Base-by-base conservation (phyloP, 2,797 vertebrate genomes). In the Parotocinclus haroldoi region DNA sequence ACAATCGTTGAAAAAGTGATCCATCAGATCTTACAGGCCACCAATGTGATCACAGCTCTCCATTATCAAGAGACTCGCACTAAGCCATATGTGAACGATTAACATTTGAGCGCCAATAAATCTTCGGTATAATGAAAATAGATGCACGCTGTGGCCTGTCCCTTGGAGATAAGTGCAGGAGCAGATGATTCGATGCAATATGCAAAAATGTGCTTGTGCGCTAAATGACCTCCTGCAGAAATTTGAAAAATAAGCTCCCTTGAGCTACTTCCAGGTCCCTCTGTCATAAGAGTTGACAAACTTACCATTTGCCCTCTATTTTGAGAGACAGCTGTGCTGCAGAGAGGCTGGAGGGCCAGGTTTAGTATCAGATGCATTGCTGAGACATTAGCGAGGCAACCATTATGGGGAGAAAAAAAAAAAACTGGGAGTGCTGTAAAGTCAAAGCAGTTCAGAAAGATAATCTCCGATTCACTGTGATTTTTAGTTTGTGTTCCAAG, bases 21-120 rank as follows among this genome's bases (percentile, higher is more conserved):
- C 72, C 45, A 72, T 75, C 69, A 72, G 40, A 54, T 49, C 62
- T 68, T 60, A 19, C 46, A 71, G 71, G 48, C 62, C 55, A 67
- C 69, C 71, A 69, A 64, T 42, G 62, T 57, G 58, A 69, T 72
- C 64, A 57, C 51, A 49, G 51, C 40, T 63, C 68, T 63, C 63
- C 65, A 57, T 65, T 69, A 61, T 60, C 57, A 60, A 60, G 71
- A 74, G 52, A 72, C 69, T 66, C 62, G 17, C 40, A 63, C 52
- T 51, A 42, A 56, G 61, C 63, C 69, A 78, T 78, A 72, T 72
- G 76, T 49, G 53, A 75, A 72, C 48, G 65, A 69, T 74, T 69
- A 72, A 61, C 53, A 44, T 58, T 72, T 60, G 69, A 67, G 70
- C 54, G 48, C 58, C 63, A 65, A 72, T 78, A 72, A 72, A 78